phyloP scores from a whole-genome alignment of 2,888 invertebrate genomes.

The Allygus modestus region DNA sequence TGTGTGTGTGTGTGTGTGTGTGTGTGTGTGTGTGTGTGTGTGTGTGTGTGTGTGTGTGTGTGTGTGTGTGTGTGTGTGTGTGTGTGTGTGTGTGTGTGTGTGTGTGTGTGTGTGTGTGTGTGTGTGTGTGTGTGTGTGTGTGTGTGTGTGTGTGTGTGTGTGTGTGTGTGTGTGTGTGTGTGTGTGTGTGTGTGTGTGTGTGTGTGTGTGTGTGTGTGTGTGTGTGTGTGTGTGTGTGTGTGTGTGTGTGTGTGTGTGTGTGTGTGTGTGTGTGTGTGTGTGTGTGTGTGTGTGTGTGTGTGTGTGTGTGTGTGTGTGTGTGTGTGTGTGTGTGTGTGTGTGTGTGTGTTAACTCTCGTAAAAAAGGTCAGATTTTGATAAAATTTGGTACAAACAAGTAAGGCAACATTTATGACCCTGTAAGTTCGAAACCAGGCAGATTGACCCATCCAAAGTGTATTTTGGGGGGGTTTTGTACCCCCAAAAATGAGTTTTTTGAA shows the following conservation, averaged over 20 bases:
- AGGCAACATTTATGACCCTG: no score
- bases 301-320: slow-evolving; percentile 55
- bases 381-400: no score
- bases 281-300: slow-evolving; percentile 55
- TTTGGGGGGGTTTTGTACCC: no score
- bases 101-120: slow-evolving; percentile 54
- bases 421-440: no score
- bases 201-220: slow-evolving; percentile 29
- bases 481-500: no score
- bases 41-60: slow-evolving; percentile 54
- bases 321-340: slow-evolving; percentile 55
- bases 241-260: slow-evolving; percentile 55
- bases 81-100: slow-evolving; percentile 53
- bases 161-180: slow-evolving; percentile 53
- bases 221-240: slow-evolving; percentile 42
- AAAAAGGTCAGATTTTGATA: no score
- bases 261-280: slow-evolving; percentile 55
- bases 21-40: slow-evolving; percentile 54
- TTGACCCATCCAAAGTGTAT: no score
- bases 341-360: slow-evolving; percentile 16
- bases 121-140: slow-evolving; percentile 54
- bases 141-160: slow-evolving; percentile 53
- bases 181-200: slow-evolving; percentile 53
- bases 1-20: slow-evolving; percentile 53
- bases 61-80: slow-evolving; percentile 53